Percentiles rank a stretch among this genome's conserved stretches.
These are phyloP conservation scores for Hyperoplus lanceolatus DNA, from an alignment of 2,797 vertebrate species.

Conservation along the genomic window DNA sequence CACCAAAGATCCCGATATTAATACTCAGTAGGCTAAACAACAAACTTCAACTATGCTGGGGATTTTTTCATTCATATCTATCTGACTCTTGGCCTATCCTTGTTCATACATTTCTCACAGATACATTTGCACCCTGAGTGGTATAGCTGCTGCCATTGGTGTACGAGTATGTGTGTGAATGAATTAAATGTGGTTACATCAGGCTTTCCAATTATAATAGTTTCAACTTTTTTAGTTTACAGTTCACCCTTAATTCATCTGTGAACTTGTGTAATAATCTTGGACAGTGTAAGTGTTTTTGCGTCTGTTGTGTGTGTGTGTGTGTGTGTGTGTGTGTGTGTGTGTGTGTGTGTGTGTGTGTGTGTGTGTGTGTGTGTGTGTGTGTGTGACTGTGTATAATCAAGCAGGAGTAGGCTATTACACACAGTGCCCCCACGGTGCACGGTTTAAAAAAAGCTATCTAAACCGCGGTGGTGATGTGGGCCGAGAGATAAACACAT, in stretches of 20 bases:
- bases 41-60: too few species aligned
- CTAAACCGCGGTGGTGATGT: conserved; percentile 60
- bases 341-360: not conserved
- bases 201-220: too few species aligned
- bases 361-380: conserved; percentile 4
- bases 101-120: not conserved
- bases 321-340: conserved; percentile 16
- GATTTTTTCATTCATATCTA: conserved; percentile 6
- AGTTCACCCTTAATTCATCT: conserved; percentile 8
- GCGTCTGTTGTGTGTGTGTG: not conserved
- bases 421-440: conserved; percentile 23
- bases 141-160: too few species aligned
- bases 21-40: too few species aligned
- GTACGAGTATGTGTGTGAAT: too few species aligned
- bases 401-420: too few species aligned
- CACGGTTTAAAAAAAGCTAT: conserved; percentile 66
- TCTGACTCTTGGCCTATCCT: conserved; percentile 10
- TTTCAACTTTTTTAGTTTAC: too few species aligned
- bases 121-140: not conserved
- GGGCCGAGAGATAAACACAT: conserved; percentile 74
- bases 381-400: conserved; percentile 15
- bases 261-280: conserved; percentile 28
- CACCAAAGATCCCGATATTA: too few species aligned
- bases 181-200: too few species aligned
- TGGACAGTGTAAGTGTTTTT: not conserved